These are phyloP conservation scores for Promerops cafer DNA, from an alignment of 2,113 vertebrate genomes.

Conservation along the genomic window DNA sequence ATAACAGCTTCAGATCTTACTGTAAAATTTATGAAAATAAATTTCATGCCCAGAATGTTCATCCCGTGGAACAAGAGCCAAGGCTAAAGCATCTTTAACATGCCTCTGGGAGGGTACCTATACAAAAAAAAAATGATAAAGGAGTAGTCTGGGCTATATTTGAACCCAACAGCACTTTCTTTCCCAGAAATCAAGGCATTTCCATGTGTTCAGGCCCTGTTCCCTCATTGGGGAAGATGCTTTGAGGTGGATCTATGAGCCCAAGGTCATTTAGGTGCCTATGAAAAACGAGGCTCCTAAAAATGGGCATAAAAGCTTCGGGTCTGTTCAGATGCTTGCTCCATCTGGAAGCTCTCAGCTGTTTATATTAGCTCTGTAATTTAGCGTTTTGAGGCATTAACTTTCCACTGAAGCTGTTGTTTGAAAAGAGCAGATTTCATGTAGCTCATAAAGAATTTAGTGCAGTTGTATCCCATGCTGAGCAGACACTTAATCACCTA, in stretches of 20 bases:
- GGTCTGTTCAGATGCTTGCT: not conserved
- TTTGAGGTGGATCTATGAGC: not conserved
- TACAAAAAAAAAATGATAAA: not conserved
- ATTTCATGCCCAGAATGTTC: not conserved
- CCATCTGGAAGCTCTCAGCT: conserved; percentile 20
- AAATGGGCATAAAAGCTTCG: not conserved
- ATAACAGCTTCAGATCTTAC: not conserved
- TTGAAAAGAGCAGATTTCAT: conserved; percentile 45
- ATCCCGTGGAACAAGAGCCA: not conserved
- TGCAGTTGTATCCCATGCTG: conserved; percentile 38
- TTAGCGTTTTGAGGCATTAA: conserved; percentile 35
- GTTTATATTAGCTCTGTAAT: conserved; percentile 52
- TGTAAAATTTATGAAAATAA: not conserved
- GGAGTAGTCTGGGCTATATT: not conserved
- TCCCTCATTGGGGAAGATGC: not conserved
- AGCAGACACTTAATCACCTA: conserved; percentile 53
- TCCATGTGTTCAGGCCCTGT: not conserved
- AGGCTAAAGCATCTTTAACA: not conserved
- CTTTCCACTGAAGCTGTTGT: conserved; percentile 5
- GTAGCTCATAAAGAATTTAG: conserved; percentile 49
- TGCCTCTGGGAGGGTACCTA: not conserved
- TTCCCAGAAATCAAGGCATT: conserved; percentile 7
- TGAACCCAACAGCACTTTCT: not conserved
- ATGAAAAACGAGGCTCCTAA: not conserved
- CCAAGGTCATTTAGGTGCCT: not conserved